Percentiles rank a stretch among this genome's conserved stretches.
These are phyloP conservation scores for Ceratina japonica DNA, from an alignment of 1,140 invertebrate genomes.

Conservation along the genomic window DNA sequence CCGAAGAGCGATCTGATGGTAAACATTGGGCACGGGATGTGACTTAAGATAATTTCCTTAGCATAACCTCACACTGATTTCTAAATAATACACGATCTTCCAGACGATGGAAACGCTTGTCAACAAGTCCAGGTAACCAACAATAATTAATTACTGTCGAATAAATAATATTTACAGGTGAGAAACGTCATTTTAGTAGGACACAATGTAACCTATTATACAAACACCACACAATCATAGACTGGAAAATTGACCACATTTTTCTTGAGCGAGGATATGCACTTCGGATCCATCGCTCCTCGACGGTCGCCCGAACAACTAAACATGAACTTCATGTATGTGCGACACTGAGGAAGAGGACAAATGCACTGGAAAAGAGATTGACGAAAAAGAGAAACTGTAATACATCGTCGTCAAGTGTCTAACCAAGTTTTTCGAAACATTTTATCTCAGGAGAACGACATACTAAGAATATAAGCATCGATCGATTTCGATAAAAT, in stretches of 20 bases:
- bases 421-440: background rate
- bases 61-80: slow-evolving; percentile 73
- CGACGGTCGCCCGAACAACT: slow-evolving; percentile 7
- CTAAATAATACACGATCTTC: slow-evolving; percentile 54
- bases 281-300: slow-evolving; percentile 26
- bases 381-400: background rate
- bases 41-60: slow-evolving; percentile 59
- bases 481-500: too few relatives aligned
- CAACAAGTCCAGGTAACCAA: slow-evolving; percentile 44
- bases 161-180: slow-evolving; percentile 67
- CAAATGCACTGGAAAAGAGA: background rate
- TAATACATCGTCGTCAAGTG: background rate
- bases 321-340: slow-evolving; percentile 14
- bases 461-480: too few relatives aligned
- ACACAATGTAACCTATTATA: slow-evolving; percentile 76
- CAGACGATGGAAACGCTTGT: slow-evolving; percentile 36
- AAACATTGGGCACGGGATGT: slow-evolving; percentile 63
- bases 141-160: slow-evolving; percentile 57
- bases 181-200: slow-evolving; percentile 75
- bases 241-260: slow-evolving; percentile 65
- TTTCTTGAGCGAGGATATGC: slow-evolving; percentile 42
- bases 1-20: slow-evolving; percentile 52
- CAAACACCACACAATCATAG: slow-evolving; percentile 75
- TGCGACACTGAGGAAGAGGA: background rate
- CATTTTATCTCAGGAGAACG: too few relatives aligned